A percentile compares a stretch with the other conserved stretches of the same genome.
Evolutionary conservation across 2,888 invertebrate genomes (phyloP).

Genomic region (Cyclophora punctaria): DNA sequence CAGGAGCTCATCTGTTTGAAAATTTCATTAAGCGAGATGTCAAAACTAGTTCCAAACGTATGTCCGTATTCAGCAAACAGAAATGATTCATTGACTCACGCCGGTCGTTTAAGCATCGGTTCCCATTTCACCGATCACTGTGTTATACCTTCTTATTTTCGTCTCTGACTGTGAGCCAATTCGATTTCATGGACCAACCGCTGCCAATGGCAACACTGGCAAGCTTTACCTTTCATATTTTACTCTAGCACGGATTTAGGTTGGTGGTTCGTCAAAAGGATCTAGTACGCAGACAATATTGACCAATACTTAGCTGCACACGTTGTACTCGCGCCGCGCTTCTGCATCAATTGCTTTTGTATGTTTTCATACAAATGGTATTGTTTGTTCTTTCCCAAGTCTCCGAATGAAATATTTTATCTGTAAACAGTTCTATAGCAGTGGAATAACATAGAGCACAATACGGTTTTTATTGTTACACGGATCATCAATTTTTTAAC

Average conservation of each 20-base stretch:
- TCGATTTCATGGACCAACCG: slow-evolving; percentile 62
- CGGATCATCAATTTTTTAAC: too few relatives aligned
- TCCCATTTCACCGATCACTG: slow-evolving; percentile 41
- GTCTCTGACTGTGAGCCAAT: slow-evolving; percentile 67
- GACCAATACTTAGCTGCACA: too few relatives aligned
- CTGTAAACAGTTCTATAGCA: too few relatives aligned
- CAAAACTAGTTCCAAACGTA: slow-evolving; percentile 2
- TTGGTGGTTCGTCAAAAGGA: slow-evolving; percentile 4
- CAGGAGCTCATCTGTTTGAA: too few relatives aligned
- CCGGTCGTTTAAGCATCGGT: slow-evolving; percentile 33
- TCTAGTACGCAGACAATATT: not conserved
- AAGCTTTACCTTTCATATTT: slow-evolving; percentile 35
- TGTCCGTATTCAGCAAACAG: slow-evolving; percentile 15
- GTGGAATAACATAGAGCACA: too few relatives aligned
- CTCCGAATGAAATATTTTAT: too few relatives aligned
- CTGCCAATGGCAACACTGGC: slow-evolving; percentile 48
- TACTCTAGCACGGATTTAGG: slow-evolving; percentile 16
- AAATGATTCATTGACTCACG: slow-evolving; percentile 36
- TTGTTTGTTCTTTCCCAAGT: too few relatives aligned
- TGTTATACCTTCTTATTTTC: slow-evolving; percentile 58
- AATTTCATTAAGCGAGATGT: too few relatives aligned
- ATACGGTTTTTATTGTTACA: too few relatives aligned
- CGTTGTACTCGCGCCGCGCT: too few relatives aligned
- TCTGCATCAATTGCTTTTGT: too few relatives aligned
- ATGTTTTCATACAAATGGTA: too few relatives aligned